Conservation (phyloP, 2,113 vertebrate genomes). For the Carassius gibelio region DNA sequence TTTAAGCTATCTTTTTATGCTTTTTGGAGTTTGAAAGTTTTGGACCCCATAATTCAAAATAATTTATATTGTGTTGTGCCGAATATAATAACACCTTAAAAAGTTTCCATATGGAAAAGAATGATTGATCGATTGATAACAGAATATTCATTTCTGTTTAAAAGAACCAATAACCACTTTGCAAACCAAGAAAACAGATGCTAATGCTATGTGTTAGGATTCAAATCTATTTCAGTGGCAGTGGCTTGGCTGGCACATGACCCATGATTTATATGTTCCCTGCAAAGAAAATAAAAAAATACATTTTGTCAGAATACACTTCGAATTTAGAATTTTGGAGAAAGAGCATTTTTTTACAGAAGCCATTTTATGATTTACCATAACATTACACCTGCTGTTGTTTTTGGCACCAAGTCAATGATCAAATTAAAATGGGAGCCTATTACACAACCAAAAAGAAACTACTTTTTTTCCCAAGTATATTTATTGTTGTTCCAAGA, state of each 20-base stretch:
- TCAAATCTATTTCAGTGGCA: background rate
- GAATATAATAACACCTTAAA: background rate
- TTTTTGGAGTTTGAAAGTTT: background rate
- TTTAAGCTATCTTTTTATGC: background rate
- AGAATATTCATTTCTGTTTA: too few relatives aligned
- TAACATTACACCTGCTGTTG: constrained; percentile 39
- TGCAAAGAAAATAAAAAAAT: background rate
- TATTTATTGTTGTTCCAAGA: constrained; percentile 47
- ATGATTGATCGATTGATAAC: background rate
- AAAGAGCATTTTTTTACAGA: constrained; percentile 31
- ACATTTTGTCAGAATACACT: background rate
- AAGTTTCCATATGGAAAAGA: background rate
- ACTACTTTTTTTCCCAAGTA: background rate
- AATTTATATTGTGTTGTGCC: background rate
- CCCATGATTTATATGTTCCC: background rate
- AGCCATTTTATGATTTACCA: constrained; percentile 51
- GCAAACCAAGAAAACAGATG: background rate
- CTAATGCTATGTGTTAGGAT: background rate
- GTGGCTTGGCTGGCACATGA: background rate
- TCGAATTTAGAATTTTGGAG: background rate
- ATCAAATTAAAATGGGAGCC: constrained; percentile 41
- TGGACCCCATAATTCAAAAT: background rate
- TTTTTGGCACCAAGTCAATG: constrained; percentile 35
- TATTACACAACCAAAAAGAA: background rate
- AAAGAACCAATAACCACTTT: too few relatives aligned